Base-by-base conservation (phyloP, 23 tunicate genomes). In the Oikopleura vanhoeffeni region DNA sequence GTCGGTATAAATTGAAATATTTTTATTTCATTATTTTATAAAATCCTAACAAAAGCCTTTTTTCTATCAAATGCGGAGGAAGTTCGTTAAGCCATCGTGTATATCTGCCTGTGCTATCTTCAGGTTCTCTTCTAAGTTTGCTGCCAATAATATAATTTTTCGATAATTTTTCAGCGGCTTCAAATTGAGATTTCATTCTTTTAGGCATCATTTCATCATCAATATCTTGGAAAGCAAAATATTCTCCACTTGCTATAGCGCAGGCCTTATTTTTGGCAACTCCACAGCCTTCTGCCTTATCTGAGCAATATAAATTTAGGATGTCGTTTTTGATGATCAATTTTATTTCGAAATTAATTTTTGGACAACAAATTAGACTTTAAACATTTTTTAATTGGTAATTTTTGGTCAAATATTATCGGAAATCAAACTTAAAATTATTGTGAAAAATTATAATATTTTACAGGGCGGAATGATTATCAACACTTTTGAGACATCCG, bases 191-290 rank as follows among this genome's bases (percentile, higher is more conserved):
- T 83, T 87, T 49, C 1, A 92, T 86, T 83, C 97, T 76, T 39
- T 87, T 85, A 27, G 87, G 85, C 35, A 76, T 60, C 97, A 92
- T 92, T 39, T 87, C 91, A 87, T 92, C 97, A 84, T 92, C 97
- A 85, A 89, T 89, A 86, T 92, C 97, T 24, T 87, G 90, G 41
- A 92, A 92, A 41, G 94, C 90, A 1, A 92, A 60, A 83, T 92
- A 92, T 13, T 87, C 85, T 0, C 97, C 97, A 0, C 67, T 88
- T 57, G 94, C 88, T 35, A 84, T 41, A 57, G 83, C 39, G 27
- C 86, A 87, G 35, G 93, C 93, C 67, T 57, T 42, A 83, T 92
- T 92, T 83, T 89, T 92, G 2, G 93, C 97, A 85, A 41, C 87
- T 30, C 97, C 97, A 83, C 93, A 89, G 41, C 97, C 97, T 91